Evolutionary conservation across 2,888 invertebrate species (phyloP).

Genomic region (Anthophora plumipes): DNA sequence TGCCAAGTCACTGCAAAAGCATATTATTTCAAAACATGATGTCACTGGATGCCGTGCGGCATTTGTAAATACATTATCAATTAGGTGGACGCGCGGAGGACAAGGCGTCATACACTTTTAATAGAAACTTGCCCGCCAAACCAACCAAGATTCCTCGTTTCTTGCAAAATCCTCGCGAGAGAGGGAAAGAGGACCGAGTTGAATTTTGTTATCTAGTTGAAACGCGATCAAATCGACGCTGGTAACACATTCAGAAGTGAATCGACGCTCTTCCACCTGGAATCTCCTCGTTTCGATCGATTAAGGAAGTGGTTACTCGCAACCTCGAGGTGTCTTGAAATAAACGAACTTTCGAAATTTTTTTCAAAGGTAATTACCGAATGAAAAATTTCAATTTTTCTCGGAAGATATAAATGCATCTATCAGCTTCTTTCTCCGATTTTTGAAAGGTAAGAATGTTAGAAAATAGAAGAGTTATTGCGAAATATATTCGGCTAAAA

Average conservation of each 20-base stretch:
- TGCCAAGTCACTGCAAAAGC: constrained; percentile 64
- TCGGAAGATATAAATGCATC: too few relatives aligned
- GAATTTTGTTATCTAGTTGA: background rate
- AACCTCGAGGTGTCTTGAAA: too few relatives aligned
- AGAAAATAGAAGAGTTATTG: too few relatives aligned
- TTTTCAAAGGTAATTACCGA: too few relatives aligned
- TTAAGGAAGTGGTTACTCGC: too few relatives aligned
- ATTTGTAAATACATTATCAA: constrained; percentile 66
- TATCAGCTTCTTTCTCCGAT: too few relatives aligned
- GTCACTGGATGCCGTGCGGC: constrained; percentile 59
- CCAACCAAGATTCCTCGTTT: constrained; percentile 36
- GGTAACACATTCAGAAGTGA: background rate
- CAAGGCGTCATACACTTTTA: constrained; percentile 63
- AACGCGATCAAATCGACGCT: background rate
- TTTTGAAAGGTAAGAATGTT: too few relatives aligned
- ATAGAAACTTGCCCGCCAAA: constrained; percentile 52
- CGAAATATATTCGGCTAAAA: too few relatives aligned
- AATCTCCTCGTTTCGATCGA: background rate
- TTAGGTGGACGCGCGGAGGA: constrained; percentile 58
- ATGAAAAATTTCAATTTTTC: too few relatives aligned
- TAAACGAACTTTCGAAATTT: too few relatives aligned
- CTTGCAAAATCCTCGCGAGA: constrained; percentile 50
- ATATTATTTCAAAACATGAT: constrained; percentile 73
- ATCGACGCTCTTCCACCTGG: background rate
- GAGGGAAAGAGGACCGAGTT: constrained; percentile 2